Evolutionary conservation across 2,888 invertebrate species (phyloP), one percentile per base, ranked within the genome.

Genomic region (Fragum sueziense): DNA sequence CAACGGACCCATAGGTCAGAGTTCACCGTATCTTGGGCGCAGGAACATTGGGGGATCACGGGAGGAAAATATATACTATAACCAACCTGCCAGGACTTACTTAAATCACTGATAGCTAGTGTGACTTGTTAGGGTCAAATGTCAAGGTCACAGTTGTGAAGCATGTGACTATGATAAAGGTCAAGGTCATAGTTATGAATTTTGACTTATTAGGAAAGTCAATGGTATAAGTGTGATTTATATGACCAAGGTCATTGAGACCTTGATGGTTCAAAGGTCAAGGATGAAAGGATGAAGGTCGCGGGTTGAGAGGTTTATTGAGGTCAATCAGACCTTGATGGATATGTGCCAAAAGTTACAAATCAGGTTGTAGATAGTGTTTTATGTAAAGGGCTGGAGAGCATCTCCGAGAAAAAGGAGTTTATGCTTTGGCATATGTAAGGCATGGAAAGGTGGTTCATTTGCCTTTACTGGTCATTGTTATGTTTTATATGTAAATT

Each of bases 1-100:
- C 47, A 91, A 91, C 70, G 91, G 91, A 7, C 91, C 91, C 20
- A 90, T 91, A 76, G 89, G 91, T 75, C 91, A 90, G 84, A 91
- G 91, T 84, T 91, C 91, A 57, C 91, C 91, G 7, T 90, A 91
- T 78, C 76, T 91, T 65, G 89, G 88, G n/a, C 82, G 91, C 17
- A 80, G 90, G 34, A 88, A 89, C 70, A 73, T 85, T 17, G n/a
- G n/a, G n/a, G n/a, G 20, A 20, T 84, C 84, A 37, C 70, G 79
- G 61, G 86, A 85, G 33, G 87, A 85, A 71, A 86, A 85, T 52
- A 78, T 78, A 59, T 87, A 82, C 70, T 79, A 74, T 71, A 85
- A 75, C 74, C 86, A 72, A 51, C 76, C 79, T 2, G 72, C 41
- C 34, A 75, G 80, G 67, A 81, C 84, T n/a, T 84, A 81, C 61